Percentiles rank a stretch among this genome's conserved stretches.
These are phyloP conservation scores for Catostylus mosaicus DNA, from an alignment of 30 jellyfish, hydroid and myxozoan species.

Conservation along the genomic window DNA sequence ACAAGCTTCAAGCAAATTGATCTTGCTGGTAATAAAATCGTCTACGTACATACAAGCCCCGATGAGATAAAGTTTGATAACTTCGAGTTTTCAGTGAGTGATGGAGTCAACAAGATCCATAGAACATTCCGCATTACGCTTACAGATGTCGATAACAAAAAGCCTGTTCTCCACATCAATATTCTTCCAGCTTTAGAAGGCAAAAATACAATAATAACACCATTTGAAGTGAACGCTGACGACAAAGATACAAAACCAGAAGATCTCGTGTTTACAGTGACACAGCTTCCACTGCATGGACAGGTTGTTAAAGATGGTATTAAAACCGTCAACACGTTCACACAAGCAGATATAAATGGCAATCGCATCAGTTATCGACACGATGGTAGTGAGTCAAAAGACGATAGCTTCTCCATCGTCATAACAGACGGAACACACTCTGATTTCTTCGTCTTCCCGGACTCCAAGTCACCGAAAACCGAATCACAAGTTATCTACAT, in stretches of 20 bases:
- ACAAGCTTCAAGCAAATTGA: conserved; percentile 89
- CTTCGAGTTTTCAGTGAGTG: conserved; percentile 96
- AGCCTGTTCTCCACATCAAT: conserved; percentile 67
- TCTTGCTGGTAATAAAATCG: conserved; percentile 89
- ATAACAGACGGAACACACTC: conserved; percentile 82
- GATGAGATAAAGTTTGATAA: conserved; percentile 90
- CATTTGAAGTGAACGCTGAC: conserved; percentile 87
- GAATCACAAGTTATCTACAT: conserved; percentile 64
- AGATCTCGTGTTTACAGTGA: conserved; percentile 55
- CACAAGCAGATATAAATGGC: conserved; percentile 79
- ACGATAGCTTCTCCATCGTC: conserved; percentile 77
- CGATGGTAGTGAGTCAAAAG: conserved; percentile 76
- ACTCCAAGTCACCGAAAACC: conserved; percentile 39
- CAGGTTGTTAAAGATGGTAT: conserved; percentile 57
- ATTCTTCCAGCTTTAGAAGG: conserved; percentile 80
- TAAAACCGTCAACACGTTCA: conserved; percentile 35
- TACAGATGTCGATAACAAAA: conserved; percentile 79
- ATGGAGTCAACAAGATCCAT: conserved; percentile 85
- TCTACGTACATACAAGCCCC: conserved; percentile 84
- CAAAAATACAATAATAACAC: conserved; percentile 76
- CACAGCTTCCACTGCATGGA: conserved; percentile 88
- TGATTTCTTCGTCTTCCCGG: conserved; percentile 84
- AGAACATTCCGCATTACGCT: conserved; percentile 90
- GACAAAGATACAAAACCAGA: conserved; percentile 85
- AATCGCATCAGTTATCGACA: conserved; percentile 87